Conservation (phyloP, 2,113 vertebrate genomes). For the Delphinus delphis region DNA sequence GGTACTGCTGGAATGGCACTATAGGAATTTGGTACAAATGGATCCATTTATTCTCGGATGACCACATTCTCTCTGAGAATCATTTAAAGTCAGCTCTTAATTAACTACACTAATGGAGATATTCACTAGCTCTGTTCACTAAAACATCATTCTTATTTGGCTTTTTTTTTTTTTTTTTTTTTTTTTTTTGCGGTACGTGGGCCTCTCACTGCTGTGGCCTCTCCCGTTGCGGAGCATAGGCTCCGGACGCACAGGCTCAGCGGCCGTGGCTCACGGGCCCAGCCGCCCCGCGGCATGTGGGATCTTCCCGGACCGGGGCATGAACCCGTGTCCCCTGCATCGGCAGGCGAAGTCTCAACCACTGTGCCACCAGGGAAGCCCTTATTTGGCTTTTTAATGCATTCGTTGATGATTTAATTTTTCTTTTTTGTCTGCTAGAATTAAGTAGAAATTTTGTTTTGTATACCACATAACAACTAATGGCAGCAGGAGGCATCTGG, state of each 20-base stretch:
- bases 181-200: too few species aligned
- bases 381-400: background rate
- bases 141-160: background rate
- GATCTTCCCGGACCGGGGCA: too few species aligned
- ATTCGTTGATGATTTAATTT: constrained; percentile 17
- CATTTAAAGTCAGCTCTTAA: background rate
- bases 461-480: background rate
- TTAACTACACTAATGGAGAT: background rate
- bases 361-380: too few species aligned
- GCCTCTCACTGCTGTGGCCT: too few species aligned
- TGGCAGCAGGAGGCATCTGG: background rate
- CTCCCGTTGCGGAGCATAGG: too few species aligned
- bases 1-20: background rate
- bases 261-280: too few species aligned
- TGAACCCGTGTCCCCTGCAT: too few species aligned
- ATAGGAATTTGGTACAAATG: background rate
- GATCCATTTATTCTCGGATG: background rate
- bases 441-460: constrained; percentile 35
- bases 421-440: constrained; percentile 2
- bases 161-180: background rate
- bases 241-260: too few species aligned
- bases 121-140: background rate
- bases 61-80: background rate
- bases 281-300: too few species aligned
- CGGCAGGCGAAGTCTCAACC: too few species aligned